Base-by-base conservation (phyloP, 1,140 invertebrate species). In the Alviniconcha marisindica region DNA sequence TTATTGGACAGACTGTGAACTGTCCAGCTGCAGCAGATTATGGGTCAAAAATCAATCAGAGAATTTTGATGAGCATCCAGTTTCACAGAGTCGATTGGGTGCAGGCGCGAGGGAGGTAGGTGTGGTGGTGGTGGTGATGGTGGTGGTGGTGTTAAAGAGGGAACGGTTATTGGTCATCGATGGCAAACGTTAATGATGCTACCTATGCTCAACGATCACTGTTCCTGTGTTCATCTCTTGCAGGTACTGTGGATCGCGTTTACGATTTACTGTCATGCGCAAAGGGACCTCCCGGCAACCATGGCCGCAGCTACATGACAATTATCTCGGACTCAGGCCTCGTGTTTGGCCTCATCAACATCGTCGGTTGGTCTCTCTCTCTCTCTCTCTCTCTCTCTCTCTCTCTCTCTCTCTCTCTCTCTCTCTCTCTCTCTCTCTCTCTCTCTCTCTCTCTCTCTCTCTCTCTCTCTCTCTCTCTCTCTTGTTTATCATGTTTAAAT, bases 291-390 rank as follows among this genome's bases (percentile, higher is more conserved):
- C 85, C 87, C 0, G 90, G 90, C 1, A 93, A 93, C 87, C 54
- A 83, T 38, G 87, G 87, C 10, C 82, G 74, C n/a, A 91, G 89
- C 38, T 93, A 91, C 69, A 77, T 93, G 24, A 93, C 93, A 7
- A 89, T 93, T n/a, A 77, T 89, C 18, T 93, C 92, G 0, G 76
- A 85, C 48, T 85, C 87, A 56, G 92, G 91, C 10, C 84, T 93
- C 2, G 91, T 93, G 86, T 93, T 93, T 87, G 93, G 93, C 28
- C 81, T 93, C 10, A 93, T 93, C 78, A 90, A 90, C 77, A 89
- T 90, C 82, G 87, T 90, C 2, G 89, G 89, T 90, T 86, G 77
- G 88, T 81, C 28, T 36, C 4, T 24, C 28, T 24, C 4, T 60
- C 56, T 60, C 1, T 60, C 56, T 60, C 1, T 60, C 56, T 60